Conservation (phyloP, 2,113 vertebrate species). For the Acrocephalus arundinaceus region DNA sequence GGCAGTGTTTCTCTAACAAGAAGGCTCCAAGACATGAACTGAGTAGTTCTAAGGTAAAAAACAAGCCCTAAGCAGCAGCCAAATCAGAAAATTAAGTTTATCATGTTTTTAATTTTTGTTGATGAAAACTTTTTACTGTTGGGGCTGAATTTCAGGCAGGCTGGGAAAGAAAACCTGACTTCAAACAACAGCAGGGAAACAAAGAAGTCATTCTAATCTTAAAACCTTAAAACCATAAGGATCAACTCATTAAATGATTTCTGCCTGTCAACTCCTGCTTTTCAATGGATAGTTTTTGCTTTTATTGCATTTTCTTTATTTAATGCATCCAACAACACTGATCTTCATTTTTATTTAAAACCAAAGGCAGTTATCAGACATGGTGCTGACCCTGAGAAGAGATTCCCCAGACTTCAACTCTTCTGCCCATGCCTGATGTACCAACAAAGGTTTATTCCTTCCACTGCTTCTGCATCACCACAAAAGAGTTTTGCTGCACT, state of each 20-base stretch:
- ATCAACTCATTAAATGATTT: not conserved
- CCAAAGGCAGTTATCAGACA: not conserved
- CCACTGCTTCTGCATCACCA: not conserved
- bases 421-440: fast-evolving
- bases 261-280: not conserved
- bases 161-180: not conserved
- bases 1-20: not conserved
- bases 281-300: fast-evolving
- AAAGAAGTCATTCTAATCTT: not conserved
- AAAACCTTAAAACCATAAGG: not conserved
- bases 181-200: not conserved
- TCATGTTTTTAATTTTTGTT: not conserved
- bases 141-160: not conserved
- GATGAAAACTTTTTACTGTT: not conserved
- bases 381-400: not conserved
- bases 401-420: not conserved
- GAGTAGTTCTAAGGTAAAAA: not conserved
- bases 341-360: not conserved
- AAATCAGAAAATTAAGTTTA: not conserved
- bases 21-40: not conserved
- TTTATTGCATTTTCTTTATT: not conserved
- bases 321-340: not conserved
- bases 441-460: not conserved
- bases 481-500: not conserved
- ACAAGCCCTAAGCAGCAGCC: not conserved